A percentile compares a stretch with the other conserved stretches of the same genome.
phyloP scores from a whole-genome alignment of 2,797 vertebrate genomes.

The Phyllotis vaccarum region DNA sequence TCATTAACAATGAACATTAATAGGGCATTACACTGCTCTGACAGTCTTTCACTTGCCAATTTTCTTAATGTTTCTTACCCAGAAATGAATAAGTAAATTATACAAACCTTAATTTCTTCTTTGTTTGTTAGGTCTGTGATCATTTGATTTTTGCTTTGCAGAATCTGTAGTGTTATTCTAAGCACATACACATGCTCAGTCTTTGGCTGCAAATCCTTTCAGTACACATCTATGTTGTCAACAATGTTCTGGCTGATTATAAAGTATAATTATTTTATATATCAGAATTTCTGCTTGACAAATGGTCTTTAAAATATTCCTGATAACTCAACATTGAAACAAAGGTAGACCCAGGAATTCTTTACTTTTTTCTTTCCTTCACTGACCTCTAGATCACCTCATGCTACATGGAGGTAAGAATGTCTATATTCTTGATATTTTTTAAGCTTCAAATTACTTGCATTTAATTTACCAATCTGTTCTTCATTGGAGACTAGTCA shows the following conservation, averaged over 20 bases:
- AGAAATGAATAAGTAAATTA: not conserved
- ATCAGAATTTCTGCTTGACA: slow-evolving; percentile 49
- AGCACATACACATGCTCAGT: not conserved
- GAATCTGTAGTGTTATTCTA: slow-evolving; percentile 23
- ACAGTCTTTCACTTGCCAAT: not conserved
- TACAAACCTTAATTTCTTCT: not conserved
- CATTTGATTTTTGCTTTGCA: slow-evolving; percentile 38
- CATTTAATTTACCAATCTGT: slow-evolving; percentile 78
- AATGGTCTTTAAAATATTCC: slow-evolving; percentile 53
- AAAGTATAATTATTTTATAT: slow-evolving; percentile 71
- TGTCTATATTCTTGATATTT: slow-evolving; percentile 65
- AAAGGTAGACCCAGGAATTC: slow-evolving; percentile 52
- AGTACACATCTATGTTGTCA: slow-evolving; percentile 27
- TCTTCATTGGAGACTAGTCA: slow-evolving; percentile 82
- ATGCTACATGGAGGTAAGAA: slow-evolving; percentile 42
- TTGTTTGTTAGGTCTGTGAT: not conserved
- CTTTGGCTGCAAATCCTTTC: slow-evolving; percentile 49
- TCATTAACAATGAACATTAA: not conserved
- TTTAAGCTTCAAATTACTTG: slow-evolving; percentile 73
- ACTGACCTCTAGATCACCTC: slow-evolving; percentile 75
- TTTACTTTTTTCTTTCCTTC: slow-evolving; percentile 52
- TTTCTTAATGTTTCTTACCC: not conserved
- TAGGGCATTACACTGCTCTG: not conserved
- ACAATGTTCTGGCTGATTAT: slow-evolving; percentile 41
- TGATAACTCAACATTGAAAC: slow-evolving; percentile 57